These are phyloP conservation scores for Acanthopagrus latus DNA, from an alignment of 2,797 vertebrate species.

Conservation along the genomic window DNA sequence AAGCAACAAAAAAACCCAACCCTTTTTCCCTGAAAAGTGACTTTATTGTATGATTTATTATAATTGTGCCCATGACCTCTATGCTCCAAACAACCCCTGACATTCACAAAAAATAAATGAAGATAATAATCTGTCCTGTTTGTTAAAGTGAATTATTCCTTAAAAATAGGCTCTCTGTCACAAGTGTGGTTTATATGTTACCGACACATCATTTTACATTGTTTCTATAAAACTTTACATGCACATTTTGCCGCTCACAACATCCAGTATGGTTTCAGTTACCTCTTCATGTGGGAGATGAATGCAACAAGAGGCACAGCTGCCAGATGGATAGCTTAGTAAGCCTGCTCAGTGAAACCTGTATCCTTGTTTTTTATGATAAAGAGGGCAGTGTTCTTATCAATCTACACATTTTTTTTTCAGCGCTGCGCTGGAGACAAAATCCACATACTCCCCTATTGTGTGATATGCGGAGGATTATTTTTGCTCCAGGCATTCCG, in stretches of 20 bases:
- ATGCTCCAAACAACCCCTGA: background rate
- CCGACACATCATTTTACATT: background rate
- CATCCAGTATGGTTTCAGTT: conserved; percentile 50
- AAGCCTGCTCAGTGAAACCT: conserved; percentile 27
- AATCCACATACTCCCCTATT: conserved; percentile 76
- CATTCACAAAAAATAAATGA: background rate
- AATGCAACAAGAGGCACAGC: conserved; percentile 28
- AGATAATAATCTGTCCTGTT: background rate
- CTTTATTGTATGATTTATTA: no score
- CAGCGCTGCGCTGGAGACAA: conserved; percentile 61
- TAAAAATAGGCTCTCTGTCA: background rate
- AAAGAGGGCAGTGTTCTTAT: conserved; percentile 67
- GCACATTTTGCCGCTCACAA: background rate
- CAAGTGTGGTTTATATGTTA: background rate
- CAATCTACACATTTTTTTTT: conserved; percentile 70
- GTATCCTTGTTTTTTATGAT: conserved; percentile 59
- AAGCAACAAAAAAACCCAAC: no score
- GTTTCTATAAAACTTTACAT: conserved; percentile 3
- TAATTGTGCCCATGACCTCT: background rate
- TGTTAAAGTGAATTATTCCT: conserved; percentile 1
- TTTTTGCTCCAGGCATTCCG: conserved; percentile 61
- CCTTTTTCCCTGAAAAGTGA: no score
- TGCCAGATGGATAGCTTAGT: conserved; percentile 45
- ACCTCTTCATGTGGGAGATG: conserved; percentile 51
- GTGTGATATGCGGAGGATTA: conserved; percentile 66